Conservation (phyloP, 2,888 invertebrate species). For the Polydrusus tereticollis region DNA sequence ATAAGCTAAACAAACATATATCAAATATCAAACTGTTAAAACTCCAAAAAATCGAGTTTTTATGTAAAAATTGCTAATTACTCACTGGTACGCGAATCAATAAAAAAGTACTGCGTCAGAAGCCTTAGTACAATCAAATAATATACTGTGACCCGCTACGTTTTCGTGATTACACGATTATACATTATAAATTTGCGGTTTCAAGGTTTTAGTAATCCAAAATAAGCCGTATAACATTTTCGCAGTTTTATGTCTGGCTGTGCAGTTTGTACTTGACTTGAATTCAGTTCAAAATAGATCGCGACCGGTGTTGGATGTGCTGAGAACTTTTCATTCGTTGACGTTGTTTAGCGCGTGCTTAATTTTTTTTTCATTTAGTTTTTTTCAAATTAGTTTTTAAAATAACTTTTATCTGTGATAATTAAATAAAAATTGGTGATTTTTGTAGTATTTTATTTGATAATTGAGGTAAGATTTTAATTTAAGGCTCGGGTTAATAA, state of each 20-base stretch:
- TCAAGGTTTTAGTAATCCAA: constrained; percentile 42
- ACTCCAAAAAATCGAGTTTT: too few relatives aligned
- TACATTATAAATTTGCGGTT: constrained; percentile 33
- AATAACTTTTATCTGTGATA: constrained; percentile 20
- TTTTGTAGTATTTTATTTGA: constrained; percentile 3
- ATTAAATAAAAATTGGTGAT: constrained; percentile 23
- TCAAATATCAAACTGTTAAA: too few relatives aligned
- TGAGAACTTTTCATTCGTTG: constrained; percentile 9
- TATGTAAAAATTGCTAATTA: constrained; percentile 21
- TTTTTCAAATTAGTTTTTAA: not conserved
- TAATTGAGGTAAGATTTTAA: constrained; percentile 8
- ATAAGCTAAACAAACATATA: too few relatives aligned
- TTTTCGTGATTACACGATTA: constrained; percentile 34
- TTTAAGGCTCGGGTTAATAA: too few relatives aligned
- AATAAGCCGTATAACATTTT: constrained; percentile 41
- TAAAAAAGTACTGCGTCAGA: constrained; percentile 14
- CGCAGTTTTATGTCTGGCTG: constrained; percentile 35
- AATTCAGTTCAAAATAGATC: constrained; percentile 41
- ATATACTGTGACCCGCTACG: constrained; percentile 33
- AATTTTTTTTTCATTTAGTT: not conserved
- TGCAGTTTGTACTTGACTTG: constrained; percentile 17
- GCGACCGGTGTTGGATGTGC: constrained; percentile 27
- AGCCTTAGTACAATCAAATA: constrained; percentile 17
- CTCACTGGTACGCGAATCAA: not conserved
- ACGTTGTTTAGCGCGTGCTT: not conserved